Evolutionary conservation across 2,797 vertebrate genomes (phyloP).

Genomic region (Tapirus indicus): DNA sequence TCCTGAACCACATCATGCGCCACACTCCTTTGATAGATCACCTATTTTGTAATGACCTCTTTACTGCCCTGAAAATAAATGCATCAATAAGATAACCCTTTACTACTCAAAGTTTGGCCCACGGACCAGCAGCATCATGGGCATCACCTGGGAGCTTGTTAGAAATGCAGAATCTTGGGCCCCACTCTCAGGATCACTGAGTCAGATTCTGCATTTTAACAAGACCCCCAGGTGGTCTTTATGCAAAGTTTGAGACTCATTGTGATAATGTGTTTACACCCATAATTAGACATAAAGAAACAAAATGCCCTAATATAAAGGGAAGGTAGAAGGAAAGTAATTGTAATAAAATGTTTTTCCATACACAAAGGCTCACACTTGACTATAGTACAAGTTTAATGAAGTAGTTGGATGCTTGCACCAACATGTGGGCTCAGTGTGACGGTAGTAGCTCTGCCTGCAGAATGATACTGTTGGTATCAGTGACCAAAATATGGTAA

Average conservation of each 20-base stretch:
- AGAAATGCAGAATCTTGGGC: neutral
- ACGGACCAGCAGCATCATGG: neutral
- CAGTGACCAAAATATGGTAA: neutral
- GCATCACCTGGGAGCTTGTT: neutral
- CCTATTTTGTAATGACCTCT: neutral
- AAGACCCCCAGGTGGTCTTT: neutral
- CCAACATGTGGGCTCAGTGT: neutral
- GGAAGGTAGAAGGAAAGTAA: neutral
- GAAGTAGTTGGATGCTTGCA: neutral
- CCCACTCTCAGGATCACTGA: neutral
- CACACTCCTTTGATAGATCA: neutral
- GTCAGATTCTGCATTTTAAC: slow-evolving; percentile 7
- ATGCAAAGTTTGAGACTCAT: neutral
- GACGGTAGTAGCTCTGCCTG: neutral
- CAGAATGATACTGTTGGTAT: neutral
- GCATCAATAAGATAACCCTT: neutral
- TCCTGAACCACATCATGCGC: neutral
- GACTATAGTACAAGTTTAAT: neutral
- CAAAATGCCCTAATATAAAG: neutral
- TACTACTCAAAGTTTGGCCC: neutral
- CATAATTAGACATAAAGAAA: neutral
- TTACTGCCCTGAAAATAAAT: neutral
- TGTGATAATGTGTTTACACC: neutral
- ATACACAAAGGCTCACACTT: neutral
- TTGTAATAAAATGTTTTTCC: neutral